Base-by-base conservation (phyloP, 2,888 invertebrate genomes). In the Pristionchus arcanus region DNA sequence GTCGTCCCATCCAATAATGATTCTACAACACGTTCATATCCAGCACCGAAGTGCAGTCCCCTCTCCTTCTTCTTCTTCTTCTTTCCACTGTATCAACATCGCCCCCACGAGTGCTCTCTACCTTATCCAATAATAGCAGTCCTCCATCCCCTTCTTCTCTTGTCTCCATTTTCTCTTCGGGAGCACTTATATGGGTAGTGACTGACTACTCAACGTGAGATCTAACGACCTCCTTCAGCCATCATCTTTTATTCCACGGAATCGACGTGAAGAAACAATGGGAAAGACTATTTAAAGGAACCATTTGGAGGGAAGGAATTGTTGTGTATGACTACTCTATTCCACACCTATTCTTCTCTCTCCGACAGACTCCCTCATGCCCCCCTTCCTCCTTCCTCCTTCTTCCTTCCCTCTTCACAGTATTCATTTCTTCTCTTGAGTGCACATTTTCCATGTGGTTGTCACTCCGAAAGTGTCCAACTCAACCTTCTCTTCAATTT, bases 401-500 rank as follows among this genome's bases (percentile, higher is more conserved):
- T 77, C 34, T 68, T 9, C 37, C 87, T 66, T 28, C 28, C 87
- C 66, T 53, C 7, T 42, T 49, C 68, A 59, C 86, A 31, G 28
- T 86, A 19, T 59, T 55, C 53, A 28, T n/a, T 31, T 55, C 53
- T 55, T 28, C 42, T 37, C 66, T 31, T 86, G 31, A 53, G 53
- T 86, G 53, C 63, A 7, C 34, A 34, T 28, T 9, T 34, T 37
- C 86, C 63, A 25, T n/a, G 31, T 7, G 31, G 28, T 25, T 63
- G 59, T 63, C 31, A 37, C 25, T 87, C 42, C 19, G 0, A 11
- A 34, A 87, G 53, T 68, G 37, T 34, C 85, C 4, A 15, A 28
- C 55, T 25, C 42, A 81, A 42, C 63, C 85, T 85, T 49, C 49
- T 34, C 63, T 86, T 66, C 68, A 66, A 63, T 66, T 86, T 86